Evolutionary conservation across 2,888 invertebrate genomes (phyloP).

Genomic region (Celastrina argiolus): DNA sequence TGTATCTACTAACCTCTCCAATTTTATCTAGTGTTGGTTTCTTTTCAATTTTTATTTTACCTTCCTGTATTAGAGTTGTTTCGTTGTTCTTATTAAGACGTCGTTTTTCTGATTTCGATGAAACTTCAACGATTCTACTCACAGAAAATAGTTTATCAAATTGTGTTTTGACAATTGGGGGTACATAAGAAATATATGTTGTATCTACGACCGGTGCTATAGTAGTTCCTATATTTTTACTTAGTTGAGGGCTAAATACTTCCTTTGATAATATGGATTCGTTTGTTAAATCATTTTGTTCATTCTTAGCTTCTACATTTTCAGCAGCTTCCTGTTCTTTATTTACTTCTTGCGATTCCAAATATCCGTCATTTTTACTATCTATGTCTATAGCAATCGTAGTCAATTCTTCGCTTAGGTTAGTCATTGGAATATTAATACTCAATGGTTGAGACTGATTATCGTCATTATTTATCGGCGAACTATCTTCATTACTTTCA

Average conservation of each 20-base stretch:
- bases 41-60: slow-evolving; percentile 76
- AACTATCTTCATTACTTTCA: slow-evolving; percentile 58
- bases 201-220: slow-evolving; percentile 40
- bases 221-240: slow-evolving; percentile 32
- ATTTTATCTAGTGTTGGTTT: slow-evolving; percentile 81
- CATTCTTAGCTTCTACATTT: slow-evolving; percentile 41
- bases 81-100: slow-evolving; percentile 76
- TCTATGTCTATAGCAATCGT: slow-evolving; percentile 55
- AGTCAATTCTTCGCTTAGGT: slow-evolving; percentile 48
- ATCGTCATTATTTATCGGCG: slow-evolving; percentile 46
- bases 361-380: slow-evolving; percentile 61
- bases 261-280: slow-evolving; percentile 35
- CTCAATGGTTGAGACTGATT: slow-evolving; percentile 35
- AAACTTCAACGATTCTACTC: slow-evolving; percentile 83
- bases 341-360: slow-evolving; percentile 54
- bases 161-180: slow-evolving; percentile 66
- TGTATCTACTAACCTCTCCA: slow-evolving; percentile 83
- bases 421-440: slow-evolving; percentile 43
- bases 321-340: slow-evolving; percentile 52
- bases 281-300: slow-evolving; percentile 38
- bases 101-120: slow-evolving; percentile 80
- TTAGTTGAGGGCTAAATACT: slow-evolving; percentile 26
- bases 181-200: slow-evolving; percentile 45
- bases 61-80: slow-evolving; percentile 72
- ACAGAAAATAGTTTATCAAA: slow-evolving; percentile 82